phyloP scores from a whole-genome alignment of 2,797 vertebrate genomes.

The Epinephelus awoara region DNA sequence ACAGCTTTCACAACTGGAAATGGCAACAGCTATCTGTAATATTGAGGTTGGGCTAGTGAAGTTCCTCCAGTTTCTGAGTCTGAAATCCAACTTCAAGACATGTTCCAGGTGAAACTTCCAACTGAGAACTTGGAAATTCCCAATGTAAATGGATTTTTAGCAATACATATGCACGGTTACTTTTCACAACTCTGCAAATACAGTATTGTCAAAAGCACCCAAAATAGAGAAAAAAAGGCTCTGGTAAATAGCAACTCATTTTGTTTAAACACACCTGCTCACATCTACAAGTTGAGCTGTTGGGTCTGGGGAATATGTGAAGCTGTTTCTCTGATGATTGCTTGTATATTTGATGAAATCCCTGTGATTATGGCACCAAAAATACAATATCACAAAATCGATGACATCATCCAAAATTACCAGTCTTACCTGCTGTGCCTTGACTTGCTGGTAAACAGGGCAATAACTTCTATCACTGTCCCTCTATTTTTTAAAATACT shows the following conservation, averaged over 20 bases:
- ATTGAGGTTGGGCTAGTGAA: too few species aligned
- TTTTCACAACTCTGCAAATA: too few species aligned
- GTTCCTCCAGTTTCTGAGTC: too few species aligned
- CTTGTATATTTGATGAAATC: conserved; percentile 9
- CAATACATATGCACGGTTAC: too few species aligned
- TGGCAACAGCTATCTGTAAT: too few species aligned
- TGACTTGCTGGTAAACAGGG: conserved; percentile 10
- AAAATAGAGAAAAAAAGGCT: background rate
- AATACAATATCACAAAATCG: conserved; percentile 4
- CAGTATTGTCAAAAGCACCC: too few species aligned
- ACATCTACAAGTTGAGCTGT: background rate
- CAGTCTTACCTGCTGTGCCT: background rate
- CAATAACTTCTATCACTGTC: conserved; percentile 21
- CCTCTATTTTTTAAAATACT: conserved; percentile 41
- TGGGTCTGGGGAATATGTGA: background rate
- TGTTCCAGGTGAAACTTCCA: too few species aligned
- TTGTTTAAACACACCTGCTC: background rate
- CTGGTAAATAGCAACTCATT: background rate
- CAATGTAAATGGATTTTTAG: too few species aligned
- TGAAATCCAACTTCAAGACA: too few species aligned
- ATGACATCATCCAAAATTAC: conserved; percentile 9
- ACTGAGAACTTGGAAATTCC: too few species aligned
- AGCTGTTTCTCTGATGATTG: conserved; percentile 1
- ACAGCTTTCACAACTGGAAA: too few species aligned
- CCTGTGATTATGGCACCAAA: conserved; percentile 3